Percentiles rank a stretch among this genome's conserved stretches.
These are phyloP conservation scores for Synergus itoensis DNA, from an alignment of 2,888 invertebrate genomes.

Conservation along the genomic window DNA sequence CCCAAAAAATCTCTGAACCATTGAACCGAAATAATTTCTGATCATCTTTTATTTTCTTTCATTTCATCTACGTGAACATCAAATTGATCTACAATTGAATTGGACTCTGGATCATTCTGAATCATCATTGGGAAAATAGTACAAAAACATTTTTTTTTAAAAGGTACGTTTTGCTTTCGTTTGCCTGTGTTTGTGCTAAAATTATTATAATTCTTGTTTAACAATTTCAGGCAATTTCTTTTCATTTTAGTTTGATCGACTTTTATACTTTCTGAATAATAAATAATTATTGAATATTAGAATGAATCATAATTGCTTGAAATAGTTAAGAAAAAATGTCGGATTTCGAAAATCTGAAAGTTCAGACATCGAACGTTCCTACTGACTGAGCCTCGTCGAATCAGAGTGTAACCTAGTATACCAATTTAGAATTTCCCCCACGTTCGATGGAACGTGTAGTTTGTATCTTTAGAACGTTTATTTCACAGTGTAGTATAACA, in stretches of 20 bases:
- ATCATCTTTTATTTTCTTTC: slow-evolving; percentile 2
- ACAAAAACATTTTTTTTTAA: slow-evolving; percentile 34
- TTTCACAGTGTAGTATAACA: slow-evolving; percentile 37
- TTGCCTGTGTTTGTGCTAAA: slow-evolving; percentile 27
- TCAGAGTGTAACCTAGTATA: slow-evolving; percentile 52
- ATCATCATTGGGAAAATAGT: slow-evolving; percentile 24
- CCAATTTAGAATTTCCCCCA: slow-evolving; percentile 53
- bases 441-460: slow-evolving; percentile 47
- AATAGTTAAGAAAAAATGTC: background rate
- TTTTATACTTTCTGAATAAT: background rate
- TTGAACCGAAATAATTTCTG: background rate
- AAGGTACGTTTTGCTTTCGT: slow-evolving; percentile 48
- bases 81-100: slow-evolving; percentile 11
- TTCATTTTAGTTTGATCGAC: background rate
- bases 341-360: slow-evolving; percentile 11
- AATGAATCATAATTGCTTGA: background rate
- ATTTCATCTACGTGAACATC: background rate
- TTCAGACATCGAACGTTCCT: slow-evolving; percentile 43
- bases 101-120: slow-evolving; percentile 1
- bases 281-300: too few relatives aligned
- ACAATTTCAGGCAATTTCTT: slow-evolving; percentile 17
- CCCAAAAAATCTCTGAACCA: background rate
- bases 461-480: slow-evolving; percentile 52
- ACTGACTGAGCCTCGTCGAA: slow-evolving; percentile 45
- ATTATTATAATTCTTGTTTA: background rate